phyloP scores from a whole-genome alignment of 2,888 invertebrate species.

The Rhagophthalmus giganteus region DNA sequence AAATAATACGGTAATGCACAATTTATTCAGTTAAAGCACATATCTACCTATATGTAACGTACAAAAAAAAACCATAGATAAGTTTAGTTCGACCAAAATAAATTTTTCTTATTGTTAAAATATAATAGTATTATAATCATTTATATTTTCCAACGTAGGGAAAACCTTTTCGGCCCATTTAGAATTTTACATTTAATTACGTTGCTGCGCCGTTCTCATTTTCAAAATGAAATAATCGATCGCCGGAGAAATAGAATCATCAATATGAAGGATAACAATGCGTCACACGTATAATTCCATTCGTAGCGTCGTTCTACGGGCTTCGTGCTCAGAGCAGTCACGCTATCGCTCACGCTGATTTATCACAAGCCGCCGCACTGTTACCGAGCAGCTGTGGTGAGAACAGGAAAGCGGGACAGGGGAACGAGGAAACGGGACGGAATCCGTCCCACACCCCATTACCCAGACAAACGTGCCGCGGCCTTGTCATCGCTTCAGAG shows the following conservation, averaged over 20 bases:
- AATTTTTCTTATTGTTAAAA: no score
- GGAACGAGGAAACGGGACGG: slow-evolving; percentile 31
- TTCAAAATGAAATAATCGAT: slow-evolving; percentile 12
- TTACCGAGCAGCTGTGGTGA: slow-evolving; percentile 36
- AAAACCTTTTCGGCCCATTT: no score
- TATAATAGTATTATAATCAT: no score
- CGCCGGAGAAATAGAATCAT: slow-evolving; percentile 26
- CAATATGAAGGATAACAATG: slow-evolving; percentile 30
- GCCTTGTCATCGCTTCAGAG: slow-evolving; percentile 43
- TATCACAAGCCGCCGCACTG: slow-evolving; percentile 39
- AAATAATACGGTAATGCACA: no score
- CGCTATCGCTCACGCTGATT: slow-evolving; percentile 42
- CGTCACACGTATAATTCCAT: slow-evolving; percentile 29
- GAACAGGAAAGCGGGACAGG: slow-evolving; percentile 23
- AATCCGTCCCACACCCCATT: slow-evolving; percentile 40
- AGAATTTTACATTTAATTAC: no score
- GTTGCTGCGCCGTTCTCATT: no score
- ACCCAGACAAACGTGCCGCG: slow-evolving; percentile 45
- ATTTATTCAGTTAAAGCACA: no score
- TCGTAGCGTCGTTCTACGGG: slow-evolving; percentile 30
- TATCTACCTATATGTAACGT: no score
- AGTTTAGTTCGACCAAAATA: no score
- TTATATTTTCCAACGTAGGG: no score
- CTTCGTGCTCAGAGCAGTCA: slow-evolving; percentile 32
- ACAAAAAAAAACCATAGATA: no score